A percentile compares a stretch with the other conserved stretches of the same genome.
These are phyloP conservation scores for Willisornis vidua DNA, from an alignment of 2,113 vertebrate genomes.

Conservation along the genomic window DNA sequence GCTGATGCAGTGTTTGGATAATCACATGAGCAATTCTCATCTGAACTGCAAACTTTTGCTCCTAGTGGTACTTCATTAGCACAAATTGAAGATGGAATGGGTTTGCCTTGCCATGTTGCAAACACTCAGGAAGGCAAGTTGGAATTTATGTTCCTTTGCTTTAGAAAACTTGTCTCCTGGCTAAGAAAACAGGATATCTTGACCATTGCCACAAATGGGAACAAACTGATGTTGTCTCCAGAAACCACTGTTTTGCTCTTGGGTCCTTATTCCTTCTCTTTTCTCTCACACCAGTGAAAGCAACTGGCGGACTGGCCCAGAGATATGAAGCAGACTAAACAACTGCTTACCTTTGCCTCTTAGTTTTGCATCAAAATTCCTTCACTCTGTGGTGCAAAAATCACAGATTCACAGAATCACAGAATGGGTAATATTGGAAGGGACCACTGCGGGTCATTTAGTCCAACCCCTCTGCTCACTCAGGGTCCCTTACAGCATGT, in stretches of 20 bases:
- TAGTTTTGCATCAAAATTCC: neutral
- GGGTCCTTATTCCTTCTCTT: neutral
- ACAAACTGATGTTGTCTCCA: neutral
- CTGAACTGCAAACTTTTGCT: neutral
- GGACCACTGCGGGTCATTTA: neutral
- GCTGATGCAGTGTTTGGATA: neutral
- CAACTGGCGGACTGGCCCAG: neutral
- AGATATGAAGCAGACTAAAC: neutral
- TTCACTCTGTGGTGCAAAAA: neutral
- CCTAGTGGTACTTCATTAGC: neutral
- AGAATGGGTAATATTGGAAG: neutral
- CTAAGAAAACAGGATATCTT: neutral
- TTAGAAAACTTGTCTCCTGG: neutral
- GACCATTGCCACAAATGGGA: neutral
- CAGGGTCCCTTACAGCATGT: too few relatives aligned
- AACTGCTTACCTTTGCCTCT: neutral
- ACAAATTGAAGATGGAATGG: neutral
- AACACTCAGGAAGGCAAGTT: neutral
- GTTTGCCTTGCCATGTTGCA: neutral
- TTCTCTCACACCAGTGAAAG: neutral
- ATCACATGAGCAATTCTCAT: neutral
- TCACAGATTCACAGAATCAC: neutral
- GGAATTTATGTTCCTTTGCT: neutral
- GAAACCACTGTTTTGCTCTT: neutral
- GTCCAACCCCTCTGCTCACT: neutral